Evolutionary conservation across 2,797 vertebrate genomes (phyloP).

Genomic region (Lepidocolaptes lacrymiger): DNA sequence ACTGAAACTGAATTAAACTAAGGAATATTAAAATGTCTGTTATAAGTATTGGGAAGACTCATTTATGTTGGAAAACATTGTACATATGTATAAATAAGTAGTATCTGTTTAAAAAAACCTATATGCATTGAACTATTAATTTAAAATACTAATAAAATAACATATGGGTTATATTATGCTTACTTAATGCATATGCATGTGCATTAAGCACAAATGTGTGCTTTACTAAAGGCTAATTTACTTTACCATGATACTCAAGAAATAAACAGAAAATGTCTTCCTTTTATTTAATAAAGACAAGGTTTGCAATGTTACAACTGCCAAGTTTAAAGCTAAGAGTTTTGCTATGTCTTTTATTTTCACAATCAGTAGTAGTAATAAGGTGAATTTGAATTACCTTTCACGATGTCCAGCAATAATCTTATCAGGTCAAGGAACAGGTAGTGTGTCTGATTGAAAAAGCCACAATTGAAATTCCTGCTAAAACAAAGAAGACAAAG

Average conservation of each 20-base stretch:
- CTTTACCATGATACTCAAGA: background rate
- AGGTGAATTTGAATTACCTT: slow-evolving; percentile 16
- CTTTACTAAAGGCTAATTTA: background rate
- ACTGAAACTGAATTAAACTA: background rate
- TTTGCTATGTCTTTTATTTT: background rate
- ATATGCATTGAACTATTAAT: background rate
- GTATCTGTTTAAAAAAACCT: background rate
- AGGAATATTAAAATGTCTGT: background rate
- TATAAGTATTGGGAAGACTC: background rate
- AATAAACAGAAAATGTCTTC: background rate
- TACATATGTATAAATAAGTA: background rate
- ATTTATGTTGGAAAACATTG: background rate
- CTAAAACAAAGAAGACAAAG: slow-evolving; percentile 27
- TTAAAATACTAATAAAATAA: background rate
- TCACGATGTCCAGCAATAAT: background rate
- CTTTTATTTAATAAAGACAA: background rate
- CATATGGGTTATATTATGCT: background rate
- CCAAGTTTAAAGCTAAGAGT: background rate
- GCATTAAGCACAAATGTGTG: background rate
- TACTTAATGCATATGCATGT: background rate
- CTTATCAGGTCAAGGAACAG: background rate
- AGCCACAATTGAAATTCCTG: background rate
- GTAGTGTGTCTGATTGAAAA: background rate
- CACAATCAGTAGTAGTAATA: background rate
- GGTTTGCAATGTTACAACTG: background rate